phyloP scores from a whole-genome alignment of 2,113 vertebrate species.

The Poecile atricapillus region DNA sequence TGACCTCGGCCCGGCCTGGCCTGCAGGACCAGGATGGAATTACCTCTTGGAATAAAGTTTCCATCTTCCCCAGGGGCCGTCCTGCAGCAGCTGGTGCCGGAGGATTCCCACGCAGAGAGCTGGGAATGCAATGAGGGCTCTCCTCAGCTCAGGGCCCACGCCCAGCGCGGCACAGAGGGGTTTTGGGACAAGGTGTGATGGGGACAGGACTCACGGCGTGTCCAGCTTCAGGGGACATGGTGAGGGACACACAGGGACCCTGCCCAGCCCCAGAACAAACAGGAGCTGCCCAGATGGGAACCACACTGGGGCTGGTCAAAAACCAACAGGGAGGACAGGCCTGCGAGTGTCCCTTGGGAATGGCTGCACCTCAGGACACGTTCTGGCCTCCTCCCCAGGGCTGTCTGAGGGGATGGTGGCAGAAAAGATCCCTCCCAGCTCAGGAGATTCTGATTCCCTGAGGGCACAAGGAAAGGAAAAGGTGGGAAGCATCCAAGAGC shows the following conservation, averaged over 20 bases:
- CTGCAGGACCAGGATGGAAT: not conserved
- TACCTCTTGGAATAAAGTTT: not conserved
- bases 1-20: constrained; percentile 41
- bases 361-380: accelerated
- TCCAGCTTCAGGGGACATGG: not conserved
- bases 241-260: not conserved
- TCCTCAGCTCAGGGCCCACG: not conserved
- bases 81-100: not conserved
- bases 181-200: too few species aligned
- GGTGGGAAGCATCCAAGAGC: not conserved
- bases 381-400: not conserved
- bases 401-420: not conserved
- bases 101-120: not conserved
- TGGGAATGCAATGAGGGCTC: not conserved
- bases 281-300: not conserved
- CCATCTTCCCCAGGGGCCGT: not conserved
- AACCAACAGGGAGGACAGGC: not conserved
- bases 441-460: accelerated
- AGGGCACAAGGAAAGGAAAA: too few species aligned
- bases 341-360: not conserved
- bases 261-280: not conserved
- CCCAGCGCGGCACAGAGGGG: not conserved
- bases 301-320: not conserved
- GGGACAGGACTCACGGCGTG: too few species aligned
- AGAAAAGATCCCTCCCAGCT: too few species aligned